Conservation (phyloP, 1,140 invertebrate species). For the Aphelinus atriplicis region DNA sequence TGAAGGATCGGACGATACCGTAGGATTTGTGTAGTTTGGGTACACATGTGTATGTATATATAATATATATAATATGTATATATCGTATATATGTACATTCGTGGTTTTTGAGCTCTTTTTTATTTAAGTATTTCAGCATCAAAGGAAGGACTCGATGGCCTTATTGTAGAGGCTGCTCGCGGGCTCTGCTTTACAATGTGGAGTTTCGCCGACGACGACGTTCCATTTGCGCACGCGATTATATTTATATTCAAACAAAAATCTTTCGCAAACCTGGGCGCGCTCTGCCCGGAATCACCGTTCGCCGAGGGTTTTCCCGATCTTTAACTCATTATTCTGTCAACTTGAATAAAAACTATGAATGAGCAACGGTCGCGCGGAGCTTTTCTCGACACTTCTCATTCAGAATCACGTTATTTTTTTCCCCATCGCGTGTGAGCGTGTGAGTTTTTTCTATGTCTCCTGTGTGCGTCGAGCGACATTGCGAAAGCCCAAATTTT, state of each 20-base stretch:
- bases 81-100: slow-evolving; percentile 66
- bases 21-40: slow-evolving; percentile 52
- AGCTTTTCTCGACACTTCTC: slow-evolving; percentile 26
- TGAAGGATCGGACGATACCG: slow-evolving; percentile 55
- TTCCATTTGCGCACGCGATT: slow-evolving; percentile 22
- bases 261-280: slow-evolving; percentile 5
- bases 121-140: slow-evolving; percentile 60
- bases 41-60: slow-evolving; percentile 51
- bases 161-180: slow-evolving; percentile 29
- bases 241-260: slow-evolving; percentile 32
- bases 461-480: slow-evolving; percentile 31
- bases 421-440: slow-evolving; percentile 1
- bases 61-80: slow-evolving; percentile 58
- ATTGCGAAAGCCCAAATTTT: slow-evolving; percentile 43
- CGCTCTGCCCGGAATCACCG: slow-evolving; percentile 24
- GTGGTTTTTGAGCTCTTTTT: slow-evolving; percentile 64
- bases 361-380: slow-evolving; percentile 23
- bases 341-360: slow-evolving; percentile 16
- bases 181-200: slow-evolving; percentile 25
- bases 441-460: slow-evolving; percentile 1
- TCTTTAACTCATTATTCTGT: slow-evolving; percentile 8
- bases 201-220: slow-evolving; percentile 24
- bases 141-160: slow-evolving; percentile 55
- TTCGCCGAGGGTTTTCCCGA: slow-evolving; percentile 30
- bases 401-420: background rate